These are phyloP conservation scores for Hippolais icterina DNA, from an alignment of 2,113 vertebrate species.

Conservation along the genomic window DNA sequence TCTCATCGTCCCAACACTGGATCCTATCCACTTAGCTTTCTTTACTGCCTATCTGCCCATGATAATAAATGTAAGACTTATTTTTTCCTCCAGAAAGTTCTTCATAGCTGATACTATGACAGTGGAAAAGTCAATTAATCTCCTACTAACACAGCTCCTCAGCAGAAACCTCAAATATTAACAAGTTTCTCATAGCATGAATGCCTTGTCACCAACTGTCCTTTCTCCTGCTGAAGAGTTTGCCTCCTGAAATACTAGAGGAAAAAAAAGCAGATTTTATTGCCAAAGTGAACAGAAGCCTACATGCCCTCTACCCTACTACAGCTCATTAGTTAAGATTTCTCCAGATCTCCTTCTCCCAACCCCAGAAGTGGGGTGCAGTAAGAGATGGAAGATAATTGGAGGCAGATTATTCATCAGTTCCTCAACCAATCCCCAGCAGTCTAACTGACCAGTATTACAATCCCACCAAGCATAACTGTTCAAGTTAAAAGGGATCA, in stretches of 20 bases:
- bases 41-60: background rate
- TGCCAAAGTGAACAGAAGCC: background rate
- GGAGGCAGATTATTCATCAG: background rate
- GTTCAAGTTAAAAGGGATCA: background rate
- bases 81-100: background rate
- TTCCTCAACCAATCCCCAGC: background rate
- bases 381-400: background rate
- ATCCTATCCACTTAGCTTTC: background rate
- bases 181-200: background rate
- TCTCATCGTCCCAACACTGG: background rate
- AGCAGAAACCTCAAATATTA: conserved; percentile 19
- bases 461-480: background rate
- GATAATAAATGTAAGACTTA: background rate
- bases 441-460: background rate
- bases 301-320: background rate
- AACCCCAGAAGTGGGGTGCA: background rate
- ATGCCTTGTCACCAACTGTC: background rate
- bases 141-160: background rate
- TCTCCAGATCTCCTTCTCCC: background rate
- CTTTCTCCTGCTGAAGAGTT: background rate
- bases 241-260: background rate
- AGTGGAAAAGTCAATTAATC: background rate
- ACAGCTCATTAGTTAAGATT: background rate
- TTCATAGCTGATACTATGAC: background rate
- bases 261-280: background rate